These are phyloP conservation scores for Sphinx pinastri DNA, from an alignment of 2,888 invertebrate genomes.

Conservation along the genomic window DNA sequence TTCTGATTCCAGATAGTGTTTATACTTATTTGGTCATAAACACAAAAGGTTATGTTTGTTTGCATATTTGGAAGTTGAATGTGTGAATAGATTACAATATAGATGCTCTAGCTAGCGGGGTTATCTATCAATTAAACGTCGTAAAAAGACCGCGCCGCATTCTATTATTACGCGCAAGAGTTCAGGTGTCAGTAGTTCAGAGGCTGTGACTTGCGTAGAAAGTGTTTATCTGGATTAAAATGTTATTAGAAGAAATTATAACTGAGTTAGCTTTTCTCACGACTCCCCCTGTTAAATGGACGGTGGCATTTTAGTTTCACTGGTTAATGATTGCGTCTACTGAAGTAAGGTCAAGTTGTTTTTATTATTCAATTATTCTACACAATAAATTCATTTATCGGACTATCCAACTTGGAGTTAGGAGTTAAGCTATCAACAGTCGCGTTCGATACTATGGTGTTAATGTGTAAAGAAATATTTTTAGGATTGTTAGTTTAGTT, in stretches of 20 bases:
- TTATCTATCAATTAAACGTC: constrained; percentile 24
- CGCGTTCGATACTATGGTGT: too few species aligned
- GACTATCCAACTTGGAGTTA: too few species aligned
- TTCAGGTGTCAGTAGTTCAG: constrained; percentile 21
- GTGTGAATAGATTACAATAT: constrained; percentile 12
- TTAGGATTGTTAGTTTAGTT: too few species aligned
- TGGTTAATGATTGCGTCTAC: neutral
- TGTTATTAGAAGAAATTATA: constrained; percentile 53
- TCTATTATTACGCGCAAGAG: constrained; percentile 37
- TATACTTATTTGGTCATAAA: constrained; percentile 5
- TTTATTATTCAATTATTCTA: too few species aligned
- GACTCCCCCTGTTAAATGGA: neutral
- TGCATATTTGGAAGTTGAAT: constrained; percentile 15
- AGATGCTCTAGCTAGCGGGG: neutral
- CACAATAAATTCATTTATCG: too few species aligned
- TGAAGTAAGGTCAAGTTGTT: neutral
- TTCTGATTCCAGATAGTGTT: neutral
- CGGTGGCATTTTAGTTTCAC: neutral
- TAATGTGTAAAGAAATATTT: too few species aligned
- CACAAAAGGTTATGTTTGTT: neutral
- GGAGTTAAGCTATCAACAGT: too few species aligned
- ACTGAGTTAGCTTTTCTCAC: constrained; percentile 45
- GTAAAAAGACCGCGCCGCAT: constrained; percentile 38
- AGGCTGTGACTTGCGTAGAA: constrained; percentile 41
- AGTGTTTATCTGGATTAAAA: constrained; percentile 47